Evolutionary conservation across 2,113 vertebrate species (phyloP).

Genomic region (Cacatua alba): DNA sequence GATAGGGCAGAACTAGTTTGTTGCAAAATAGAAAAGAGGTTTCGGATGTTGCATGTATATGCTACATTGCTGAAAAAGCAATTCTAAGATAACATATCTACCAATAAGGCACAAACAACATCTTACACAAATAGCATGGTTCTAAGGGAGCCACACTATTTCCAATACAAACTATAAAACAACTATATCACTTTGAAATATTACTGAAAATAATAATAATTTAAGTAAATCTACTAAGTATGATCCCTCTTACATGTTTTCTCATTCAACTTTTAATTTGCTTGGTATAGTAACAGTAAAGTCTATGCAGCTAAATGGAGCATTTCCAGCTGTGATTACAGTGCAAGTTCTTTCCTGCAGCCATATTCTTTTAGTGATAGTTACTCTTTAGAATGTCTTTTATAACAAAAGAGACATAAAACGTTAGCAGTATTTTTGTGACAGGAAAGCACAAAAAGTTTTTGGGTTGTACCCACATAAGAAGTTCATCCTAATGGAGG

Average conservation of each 20-base stretch:
- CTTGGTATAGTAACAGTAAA: neutral
- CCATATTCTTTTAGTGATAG: neutral
- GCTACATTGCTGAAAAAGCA: neutral
- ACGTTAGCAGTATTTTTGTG: neutral
- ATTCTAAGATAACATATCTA: neutral
- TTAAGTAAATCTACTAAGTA: neutral
- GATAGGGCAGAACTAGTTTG: neutral
- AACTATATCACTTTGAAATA: neutral
- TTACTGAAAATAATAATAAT: neutral
- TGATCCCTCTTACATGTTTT: neutral
- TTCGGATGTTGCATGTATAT: neutral
- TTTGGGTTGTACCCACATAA: neutral
- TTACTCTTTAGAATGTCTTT: neutral
- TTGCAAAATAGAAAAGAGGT: neutral
- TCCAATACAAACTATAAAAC: neutral
- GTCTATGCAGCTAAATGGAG: neutral
- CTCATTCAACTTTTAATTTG: neutral
- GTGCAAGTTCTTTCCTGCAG: neutral
- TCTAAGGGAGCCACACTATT: neutral
- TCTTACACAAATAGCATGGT: neutral
- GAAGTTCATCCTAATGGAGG: neutral
- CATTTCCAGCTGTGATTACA: neutral
- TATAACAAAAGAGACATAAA: neutral
- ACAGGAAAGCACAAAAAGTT: neutral
- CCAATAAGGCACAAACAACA: neutral